A percentile compares a stretch with the other conserved stretches of the same genome.
Conservation (phyloP, 2,888 invertebrate genomes). For the Stenotaenia linearis region DNA sequence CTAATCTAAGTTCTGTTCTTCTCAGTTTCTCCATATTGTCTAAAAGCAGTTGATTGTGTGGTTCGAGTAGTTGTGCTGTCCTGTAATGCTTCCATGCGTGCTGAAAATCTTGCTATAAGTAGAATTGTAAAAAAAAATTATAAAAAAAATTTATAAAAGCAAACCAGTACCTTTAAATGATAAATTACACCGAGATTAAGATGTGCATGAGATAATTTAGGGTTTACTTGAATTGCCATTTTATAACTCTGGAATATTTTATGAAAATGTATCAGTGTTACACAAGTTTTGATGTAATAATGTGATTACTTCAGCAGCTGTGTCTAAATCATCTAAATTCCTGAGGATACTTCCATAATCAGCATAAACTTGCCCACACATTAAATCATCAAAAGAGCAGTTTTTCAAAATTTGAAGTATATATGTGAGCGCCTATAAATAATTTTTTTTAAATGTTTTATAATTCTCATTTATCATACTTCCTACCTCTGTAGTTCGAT, state of each 20-base stretch:
- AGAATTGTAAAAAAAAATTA: no score
- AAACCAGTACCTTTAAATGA: slow-evolving; percentile 39
- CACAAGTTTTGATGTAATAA: no score
- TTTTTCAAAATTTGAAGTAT: slow-evolving; percentile 37
- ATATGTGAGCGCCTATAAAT: slow-evolving; percentile 37
- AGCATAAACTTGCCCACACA: slow-evolving; percentile 38
- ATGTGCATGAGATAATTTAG: slow-evolving; percentile 38
- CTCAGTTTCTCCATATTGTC: slow-evolving; percentile 38
- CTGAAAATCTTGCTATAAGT: slow-evolving; percentile 28
- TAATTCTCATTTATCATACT: no score
- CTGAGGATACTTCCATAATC: slow-evolving; percentile 39
- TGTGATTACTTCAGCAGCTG: slow-evolving; percentile 37
- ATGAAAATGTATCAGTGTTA: not conserved
- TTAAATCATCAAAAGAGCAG: slow-evolving; percentile 33
- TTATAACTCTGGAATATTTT: slow-evolving; percentile 37
- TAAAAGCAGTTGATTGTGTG: slow-evolving; percentile 37
- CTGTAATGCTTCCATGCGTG: slow-evolving; percentile 39
- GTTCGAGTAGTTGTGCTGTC: slow-evolving; percentile 37
- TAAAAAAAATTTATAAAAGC: no score
- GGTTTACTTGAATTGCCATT: slow-evolving; percentile 37
- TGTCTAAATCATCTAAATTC: slow-evolving; percentile 38
- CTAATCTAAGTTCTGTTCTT: slow-evolving; percentile 27
- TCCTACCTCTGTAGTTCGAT: slow-evolving; percentile 39
- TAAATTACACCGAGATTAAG: slow-evolving; percentile 39
- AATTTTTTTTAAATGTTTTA: not conserved